Base-by-base conservation (phyloP, 2,797 vertebrate species). In the Triplophysa bombifrons region DNA sequence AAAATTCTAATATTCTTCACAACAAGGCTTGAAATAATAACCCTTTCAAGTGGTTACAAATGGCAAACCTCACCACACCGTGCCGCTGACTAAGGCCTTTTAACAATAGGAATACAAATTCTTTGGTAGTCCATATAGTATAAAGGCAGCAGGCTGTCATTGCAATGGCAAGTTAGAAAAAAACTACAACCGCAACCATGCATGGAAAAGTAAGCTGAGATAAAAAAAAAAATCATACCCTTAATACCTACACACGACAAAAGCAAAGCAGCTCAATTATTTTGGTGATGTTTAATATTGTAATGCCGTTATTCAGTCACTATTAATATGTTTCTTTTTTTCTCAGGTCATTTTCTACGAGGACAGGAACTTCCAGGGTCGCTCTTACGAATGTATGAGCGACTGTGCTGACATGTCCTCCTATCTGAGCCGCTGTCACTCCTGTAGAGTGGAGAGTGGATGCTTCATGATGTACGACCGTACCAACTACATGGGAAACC, bases 281-380 rank as follows among this genome's bases (percentile, higher is more conserved):
- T 41, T 10, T 9, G 44, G 25, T 50, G n/a, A 16, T 10, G 8
- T 34, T 74, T 41, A 38, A 71, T 34, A 38, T 16, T 34, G 17
- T 34, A n/a, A 27, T 63, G 13, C 12, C 16, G 7, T 51, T n/a
- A 64, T 34, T 74, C n/a, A 51, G 19, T 51, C 1, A 22, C 50
- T 51, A 19, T 7, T 74, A 16, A 55, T 5, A 8, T 38, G 0
- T 4, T 68, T 30, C 44, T 46, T 1, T 58, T 68, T 67, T 22
- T 30, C 20, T 9, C 20, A 94, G 91, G 90, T 92, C 58, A 38
- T 78, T 87, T 93, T 93, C 90, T 94, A 91, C 51, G 92, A 93
- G 89, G 93, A 93, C 0, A 91, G 88, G 84, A 93, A 93, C 91
- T 94, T 94, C 12, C 87, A 90, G 89, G 91, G 92, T 3, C 92